phyloP scores from a whole-genome alignment of 1,140 invertebrate species.

The Heliconius hewitsoni region DNA sequence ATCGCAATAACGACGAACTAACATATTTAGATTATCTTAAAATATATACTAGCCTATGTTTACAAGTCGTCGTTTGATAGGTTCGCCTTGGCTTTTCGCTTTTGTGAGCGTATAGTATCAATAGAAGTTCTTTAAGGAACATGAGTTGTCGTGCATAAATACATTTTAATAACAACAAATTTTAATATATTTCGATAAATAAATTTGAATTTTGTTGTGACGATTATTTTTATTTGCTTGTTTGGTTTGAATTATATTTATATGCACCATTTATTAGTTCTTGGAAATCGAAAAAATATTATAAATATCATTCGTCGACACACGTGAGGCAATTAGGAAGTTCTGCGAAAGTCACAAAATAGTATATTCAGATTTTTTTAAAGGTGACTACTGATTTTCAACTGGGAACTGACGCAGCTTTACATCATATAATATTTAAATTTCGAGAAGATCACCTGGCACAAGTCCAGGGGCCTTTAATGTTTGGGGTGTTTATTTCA shows the following conservation, averaged over 20 bases:
- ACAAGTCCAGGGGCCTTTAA: constrained; percentile 48
- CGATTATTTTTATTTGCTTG: background rate
- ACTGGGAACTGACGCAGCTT: background rate
- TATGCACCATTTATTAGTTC: background rate
- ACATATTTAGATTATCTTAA: constrained; percentile 55
- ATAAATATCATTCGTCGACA: background rate
- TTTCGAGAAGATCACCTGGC: constrained; percentile 60
- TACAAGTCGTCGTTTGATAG: constrained; percentile 34
- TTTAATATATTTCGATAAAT: background rate
- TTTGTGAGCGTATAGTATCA: constrained; percentile 27
- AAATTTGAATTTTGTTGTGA: background rate
- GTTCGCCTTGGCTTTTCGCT: constrained; percentile 37
- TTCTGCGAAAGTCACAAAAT: constrained; percentile 22
- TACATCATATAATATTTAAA: constrained; percentile 13
- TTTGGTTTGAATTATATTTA: background rate
- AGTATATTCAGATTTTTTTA: constrained; percentile 5
- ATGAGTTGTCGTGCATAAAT: constrained; percentile 41
- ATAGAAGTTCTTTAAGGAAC: constrained; percentile 28
- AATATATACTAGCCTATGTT: constrained; percentile 34
- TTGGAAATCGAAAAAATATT: constrained; percentile 2
- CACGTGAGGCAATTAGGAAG: constrained; percentile 13
- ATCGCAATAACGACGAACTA: constrained; percentile 48
- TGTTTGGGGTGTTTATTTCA: constrained; percentile 6
- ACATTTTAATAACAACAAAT: constrained; percentile 30
- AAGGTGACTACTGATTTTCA: constrained; percentile 19